A percentile compares a stretch with the other conserved stretches of the same genome.
phyloP scores from a whole-genome alignment of 1,140 invertebrate genomes.

The Drosophila sturtevanti region DNA sequence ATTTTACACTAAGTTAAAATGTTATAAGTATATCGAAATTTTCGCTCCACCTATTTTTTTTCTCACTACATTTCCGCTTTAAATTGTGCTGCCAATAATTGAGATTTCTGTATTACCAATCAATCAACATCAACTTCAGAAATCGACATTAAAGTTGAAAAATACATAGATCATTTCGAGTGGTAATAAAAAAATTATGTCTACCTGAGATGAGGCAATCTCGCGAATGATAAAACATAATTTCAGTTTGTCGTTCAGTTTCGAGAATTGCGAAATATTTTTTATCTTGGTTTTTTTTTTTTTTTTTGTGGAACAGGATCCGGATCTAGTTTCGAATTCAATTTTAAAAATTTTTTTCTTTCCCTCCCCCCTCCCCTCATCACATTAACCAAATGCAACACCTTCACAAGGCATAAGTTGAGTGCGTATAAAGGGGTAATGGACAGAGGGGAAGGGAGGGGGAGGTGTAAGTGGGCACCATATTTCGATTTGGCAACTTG shows the following conservation, averaged over 20 bases:
- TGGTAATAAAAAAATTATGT: constrained; percentile 33
- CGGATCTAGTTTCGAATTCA: constrained; percentile 25
- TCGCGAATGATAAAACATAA: constrained; percentile 7
- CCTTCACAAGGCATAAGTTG: constrained; percentile 32
- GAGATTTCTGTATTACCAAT: constrained; percentile 43
- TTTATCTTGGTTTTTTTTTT: background rate
- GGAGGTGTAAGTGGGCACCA: background rate
- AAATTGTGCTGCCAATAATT: constrained; percentile 18
- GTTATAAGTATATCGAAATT: too few species aligned
- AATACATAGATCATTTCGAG: background rate
- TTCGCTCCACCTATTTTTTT: too few species aligned
- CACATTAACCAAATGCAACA: constrained; percentile 69
- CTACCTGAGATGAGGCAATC: constrained; percentile 37
- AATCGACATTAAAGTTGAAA: constrained; percentile 18
- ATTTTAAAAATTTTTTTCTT: constrained; percentile 2
- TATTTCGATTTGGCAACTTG: constrained; percentile 66
- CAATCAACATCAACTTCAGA: constrained; percentile 34
- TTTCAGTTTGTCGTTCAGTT: constrained; percentile 21
- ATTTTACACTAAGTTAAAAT: too few species aligned
- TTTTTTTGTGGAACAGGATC: constrained; percentile 58
- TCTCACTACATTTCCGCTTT: background rate
- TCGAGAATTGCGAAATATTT: constrained; percentile 51
- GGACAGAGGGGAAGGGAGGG: background rate
- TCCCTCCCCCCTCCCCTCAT: constrained; percentile 33
- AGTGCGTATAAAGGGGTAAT: too few species aligned